These are phyloP conservation scores for Cantharis lateralis DNA, from an alignment of 2,888 invertebrate species.

Conservation along the genomic window DNA sequence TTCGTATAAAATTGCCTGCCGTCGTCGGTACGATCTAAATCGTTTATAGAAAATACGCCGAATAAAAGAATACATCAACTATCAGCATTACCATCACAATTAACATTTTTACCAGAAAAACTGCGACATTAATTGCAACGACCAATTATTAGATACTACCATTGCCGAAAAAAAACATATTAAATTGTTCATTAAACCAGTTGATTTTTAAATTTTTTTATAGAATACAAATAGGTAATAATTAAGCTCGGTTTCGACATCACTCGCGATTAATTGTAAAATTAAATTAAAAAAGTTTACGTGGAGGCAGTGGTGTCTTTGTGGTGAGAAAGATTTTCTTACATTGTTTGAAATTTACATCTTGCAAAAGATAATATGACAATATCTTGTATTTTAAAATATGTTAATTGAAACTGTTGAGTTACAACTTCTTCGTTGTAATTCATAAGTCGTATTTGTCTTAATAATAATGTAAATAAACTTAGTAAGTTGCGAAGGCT, in stretches of 20 bases:
- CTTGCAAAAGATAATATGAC: background rate
- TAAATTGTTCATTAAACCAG: background rate
- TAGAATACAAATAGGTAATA: too few relatives aligned
- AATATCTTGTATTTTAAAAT: background rate
- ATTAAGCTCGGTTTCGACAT: too few relatives aligned
- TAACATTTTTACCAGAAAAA: conserved; percentile 35
- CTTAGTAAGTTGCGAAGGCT: background rate
- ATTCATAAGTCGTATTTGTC: conserved; percentile 10
- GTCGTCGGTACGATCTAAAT: conserved; percentile 33
- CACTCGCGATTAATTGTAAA: too few relatives aligned
- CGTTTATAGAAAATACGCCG: conserved; percentile 38
- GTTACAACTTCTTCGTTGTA: conserved; percentile 1
- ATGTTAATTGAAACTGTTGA: background rate
- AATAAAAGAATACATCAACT: conserved; percentile 39
- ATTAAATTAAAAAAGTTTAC: background rate
- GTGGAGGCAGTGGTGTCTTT: background rate
- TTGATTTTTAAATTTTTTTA: too few relatives aligned
- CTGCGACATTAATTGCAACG: background rate
- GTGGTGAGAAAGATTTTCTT: background rate
- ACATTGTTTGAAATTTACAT: background rate
- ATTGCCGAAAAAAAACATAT: too few relatives aligned
- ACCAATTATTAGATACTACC: too few relatives aligned
- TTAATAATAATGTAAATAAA: conserved; percentile 9
- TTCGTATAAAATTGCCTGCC: conserved; percentile 33
- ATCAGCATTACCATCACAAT: conserved; percentile 29